These are phyloP conservation scores for Ormyrus rosae DNA, from an alignment of 2,888 invertebrate species.

Conservation along the genomic window DNA sequence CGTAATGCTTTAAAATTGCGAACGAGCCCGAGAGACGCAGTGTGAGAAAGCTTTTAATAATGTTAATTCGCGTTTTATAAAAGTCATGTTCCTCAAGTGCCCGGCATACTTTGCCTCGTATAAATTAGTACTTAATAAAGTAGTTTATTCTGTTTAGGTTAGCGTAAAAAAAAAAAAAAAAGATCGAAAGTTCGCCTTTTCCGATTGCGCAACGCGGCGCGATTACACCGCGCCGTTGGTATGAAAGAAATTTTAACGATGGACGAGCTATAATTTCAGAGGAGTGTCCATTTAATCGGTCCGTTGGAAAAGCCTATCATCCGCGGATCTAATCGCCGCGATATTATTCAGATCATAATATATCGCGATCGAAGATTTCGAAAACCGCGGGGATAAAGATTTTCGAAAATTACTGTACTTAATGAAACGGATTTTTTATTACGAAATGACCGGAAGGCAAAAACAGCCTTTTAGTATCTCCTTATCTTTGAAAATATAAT, in stretches of 20 bases:
- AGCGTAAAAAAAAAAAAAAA: not conserved
- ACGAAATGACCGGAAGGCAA: too few relatives aligned
- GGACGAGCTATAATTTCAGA: constrained; percentile 36
- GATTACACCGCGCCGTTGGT: constrained; percentile 14
- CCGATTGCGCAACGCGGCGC: constrained; percentile 8
- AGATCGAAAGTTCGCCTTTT: constrained; percentile 21
- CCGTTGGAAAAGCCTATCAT: constrained; percentile 7
- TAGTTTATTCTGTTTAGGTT: not conserved
- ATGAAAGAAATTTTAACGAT: constrained; percentile 37
- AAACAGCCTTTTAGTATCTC: too few relatives aligned
- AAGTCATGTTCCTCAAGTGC: too few relatives aligned
- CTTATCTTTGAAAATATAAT: too few relatives aligned
- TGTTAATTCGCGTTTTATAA: too few relatives aligned
- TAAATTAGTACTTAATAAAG: constrained; percentile 15
- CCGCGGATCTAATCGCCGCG: constrained; percentile 13
- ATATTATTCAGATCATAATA: constrained; percentile 18
- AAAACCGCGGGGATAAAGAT: too few relatives aligned
- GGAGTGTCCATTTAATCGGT: constrained; percentile 21
- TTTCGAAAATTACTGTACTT: too few relatives aligned
- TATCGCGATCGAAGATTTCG: too few relatives aligned
- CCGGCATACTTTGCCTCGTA: not conserved
- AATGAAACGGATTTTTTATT: too few relatives aligned
- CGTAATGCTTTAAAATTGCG: too few relatives aligned
- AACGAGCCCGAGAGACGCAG: too few relatives aligned
- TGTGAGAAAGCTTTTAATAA: too few relatives aligned